Percentiles rank a stretch among this genome's conserved stretches.
phyloP scores from a whole-genome alignment of 2,113 vertebrate genomes.

The Aspiorhynchus laticeps region DNA sequence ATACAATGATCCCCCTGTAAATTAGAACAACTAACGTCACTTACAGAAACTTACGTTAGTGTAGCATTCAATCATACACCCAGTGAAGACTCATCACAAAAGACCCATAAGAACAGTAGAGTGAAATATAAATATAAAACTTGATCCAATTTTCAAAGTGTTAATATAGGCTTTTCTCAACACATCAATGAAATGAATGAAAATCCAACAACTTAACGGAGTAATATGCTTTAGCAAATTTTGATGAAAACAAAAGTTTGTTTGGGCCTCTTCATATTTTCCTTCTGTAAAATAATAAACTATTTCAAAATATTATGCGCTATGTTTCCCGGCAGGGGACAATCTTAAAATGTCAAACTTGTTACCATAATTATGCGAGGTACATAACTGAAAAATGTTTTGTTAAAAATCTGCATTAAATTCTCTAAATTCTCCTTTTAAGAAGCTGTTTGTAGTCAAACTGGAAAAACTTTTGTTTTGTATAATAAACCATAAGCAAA shows the following conservation, averaged over 20 bases:
- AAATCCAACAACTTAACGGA: not conserved
- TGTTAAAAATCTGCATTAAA: not conserved
- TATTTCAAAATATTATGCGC: not conserved
- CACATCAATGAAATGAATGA: not conserved
- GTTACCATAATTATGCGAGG: not conserved
- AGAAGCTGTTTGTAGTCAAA: not conserved
- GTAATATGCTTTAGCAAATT: not conserved
- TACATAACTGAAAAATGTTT: not conserved
- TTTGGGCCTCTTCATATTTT: not conserved
- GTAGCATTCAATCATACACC: too few relatives aligned
- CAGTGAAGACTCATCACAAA: too few relatives aligned
- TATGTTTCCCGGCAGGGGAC: not conserved
- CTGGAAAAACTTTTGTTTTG: not conserved
- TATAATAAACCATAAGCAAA: not conserved
- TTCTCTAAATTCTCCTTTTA: not conserved
- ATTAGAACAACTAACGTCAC: too few relatives aligned
- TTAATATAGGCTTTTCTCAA: too few relatives aligned
- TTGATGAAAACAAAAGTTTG: not conserved
- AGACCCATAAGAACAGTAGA: too few relatives aligned
- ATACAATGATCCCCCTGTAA: too few relatives aligned
- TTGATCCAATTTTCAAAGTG: too few relatives aligned
- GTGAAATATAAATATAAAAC: too few relatives aligned
- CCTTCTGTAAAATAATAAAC: not conserved
- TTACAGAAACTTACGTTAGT: too few relatives aligned
- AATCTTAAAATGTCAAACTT: not conserved